phyloP scores from a whole-genome alignment of 2,888 invertebrate genomes.

The Carcina quercana region DNA sequence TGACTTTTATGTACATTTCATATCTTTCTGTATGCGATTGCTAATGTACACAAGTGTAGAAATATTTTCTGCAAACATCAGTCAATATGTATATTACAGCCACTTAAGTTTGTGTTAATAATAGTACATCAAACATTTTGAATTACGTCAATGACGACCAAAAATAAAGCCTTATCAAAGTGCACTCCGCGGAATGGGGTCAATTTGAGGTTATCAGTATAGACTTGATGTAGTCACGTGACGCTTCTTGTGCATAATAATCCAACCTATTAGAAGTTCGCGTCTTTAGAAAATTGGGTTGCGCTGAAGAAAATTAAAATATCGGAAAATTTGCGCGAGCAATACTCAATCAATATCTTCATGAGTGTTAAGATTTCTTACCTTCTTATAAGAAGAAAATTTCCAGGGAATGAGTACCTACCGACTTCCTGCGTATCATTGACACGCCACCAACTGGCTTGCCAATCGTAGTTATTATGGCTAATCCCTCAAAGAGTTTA shows the following conservation, averaged over 20 bases:
- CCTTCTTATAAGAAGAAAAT: too few species aligned
- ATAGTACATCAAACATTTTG: slow-evolving; percentile 18
- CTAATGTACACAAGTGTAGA: background rate
- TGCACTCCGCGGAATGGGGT: slow-evolving; percentile 27
- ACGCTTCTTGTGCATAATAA: slow-evolving; percentile 17
- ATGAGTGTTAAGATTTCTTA: too few species aligned
- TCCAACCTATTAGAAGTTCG: too few species aligned
- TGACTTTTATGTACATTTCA: slow-evolving; percentile 7
- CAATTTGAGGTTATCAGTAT: slow-evolving; percentile 27
- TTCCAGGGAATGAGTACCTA: too few species aligned
- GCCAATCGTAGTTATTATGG: too few species aligned
- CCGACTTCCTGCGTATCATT: too few species aligned
- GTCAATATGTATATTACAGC: slow-evolving; percentile 2
- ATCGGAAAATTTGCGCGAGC: too few species aligned
- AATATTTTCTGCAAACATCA: slow-evolving; percentile 6
- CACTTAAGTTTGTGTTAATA: slow-evolving; percentile 4
- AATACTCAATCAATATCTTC: too few species aligned
- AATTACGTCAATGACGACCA: slow-evolving; percentile 41
- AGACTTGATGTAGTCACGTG: slow-evolving; percentile 1
- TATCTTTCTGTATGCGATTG: background rate
- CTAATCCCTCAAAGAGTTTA: too few species aligned
- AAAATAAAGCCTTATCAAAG: slow-evolving; percentile 30
- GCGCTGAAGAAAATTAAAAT: too few species aligned
- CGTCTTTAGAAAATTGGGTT: too few species aligned
- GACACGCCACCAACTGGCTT: too few species aligned